Evolutionary conservation across 2,797 vertebrate species (phyloP).

Genomic region (Crax fasciolata): DNA sequence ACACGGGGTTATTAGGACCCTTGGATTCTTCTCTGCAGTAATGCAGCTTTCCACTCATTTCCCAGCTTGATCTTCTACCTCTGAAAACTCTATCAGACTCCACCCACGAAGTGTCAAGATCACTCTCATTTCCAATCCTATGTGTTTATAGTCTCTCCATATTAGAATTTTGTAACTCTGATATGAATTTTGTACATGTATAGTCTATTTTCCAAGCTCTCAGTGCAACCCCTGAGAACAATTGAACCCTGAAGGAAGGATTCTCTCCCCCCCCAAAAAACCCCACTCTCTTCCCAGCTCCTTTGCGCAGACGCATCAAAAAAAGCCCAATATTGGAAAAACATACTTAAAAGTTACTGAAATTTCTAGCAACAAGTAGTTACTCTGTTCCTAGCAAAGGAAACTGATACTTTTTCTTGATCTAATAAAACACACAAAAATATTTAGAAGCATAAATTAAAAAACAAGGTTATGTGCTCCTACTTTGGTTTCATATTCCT

Average conservation of each 20-base stretch:
- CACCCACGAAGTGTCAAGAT: background rate
- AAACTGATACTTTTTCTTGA: accelerated
- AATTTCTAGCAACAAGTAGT: background rate
- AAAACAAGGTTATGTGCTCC: background rate
- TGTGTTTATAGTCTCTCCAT: background rate
- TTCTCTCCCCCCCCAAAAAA: background rate
- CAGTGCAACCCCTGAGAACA: background rate
- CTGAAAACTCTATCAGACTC: background rate
- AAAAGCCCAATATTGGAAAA: background rate
- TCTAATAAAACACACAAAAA: background rate
- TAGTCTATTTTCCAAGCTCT: background rate
- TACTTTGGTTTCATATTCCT: background rate
- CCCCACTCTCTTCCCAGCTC: background rate
- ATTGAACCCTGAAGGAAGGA: background rate
- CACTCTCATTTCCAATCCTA: background rate
- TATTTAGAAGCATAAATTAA: background rate
- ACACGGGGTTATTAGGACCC: background rate
- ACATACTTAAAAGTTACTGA: background rate
- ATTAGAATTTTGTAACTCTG: background rate
- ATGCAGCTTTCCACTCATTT: background rate
- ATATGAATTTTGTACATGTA: background rate
- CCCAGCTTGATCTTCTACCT: background rate
- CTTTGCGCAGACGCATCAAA: background rate
- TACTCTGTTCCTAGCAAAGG: background rate
- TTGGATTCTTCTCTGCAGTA: background rate